These are phyloP conservation scores for Amphiprion percula DNA, from an alignment of 2,113 vertebrate species.

Conservation along the genomic window DNA sequence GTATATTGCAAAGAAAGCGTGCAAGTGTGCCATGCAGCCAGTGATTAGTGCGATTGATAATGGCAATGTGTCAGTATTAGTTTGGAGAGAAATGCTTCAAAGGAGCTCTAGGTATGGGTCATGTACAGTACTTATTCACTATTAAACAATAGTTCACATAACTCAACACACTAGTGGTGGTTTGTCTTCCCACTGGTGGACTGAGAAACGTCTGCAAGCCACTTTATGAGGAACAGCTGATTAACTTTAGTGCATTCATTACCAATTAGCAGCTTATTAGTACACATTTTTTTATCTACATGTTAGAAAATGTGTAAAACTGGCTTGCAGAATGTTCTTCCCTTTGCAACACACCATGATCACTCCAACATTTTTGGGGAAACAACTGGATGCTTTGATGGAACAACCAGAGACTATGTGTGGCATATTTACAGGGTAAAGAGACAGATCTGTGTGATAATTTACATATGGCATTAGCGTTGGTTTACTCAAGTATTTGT, in stretches of 20 bases:
- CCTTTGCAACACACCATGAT: conserved; percentile 27
- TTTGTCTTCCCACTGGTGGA: conserved; percentile 17
- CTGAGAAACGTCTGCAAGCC: conserved; percentile 41
- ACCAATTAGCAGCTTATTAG: neutral
- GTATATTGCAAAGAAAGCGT: conserved; percentile 57
- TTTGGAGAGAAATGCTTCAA: conserved; percentile 33
- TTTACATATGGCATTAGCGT: neutral
- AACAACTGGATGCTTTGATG: conserved; percentile 7
- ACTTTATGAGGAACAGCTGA: conserved; percentile 16
- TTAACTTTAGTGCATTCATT: neutral
- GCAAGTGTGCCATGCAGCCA: conserved; percentile 72
- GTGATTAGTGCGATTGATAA: conserved; percentile 58
- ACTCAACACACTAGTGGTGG: conserved; percentile 30
- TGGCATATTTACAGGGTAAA: conserved; percentile 20
- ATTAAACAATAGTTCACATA: conserved; percentile 75
- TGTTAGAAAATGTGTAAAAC: conserved; percentile 4
- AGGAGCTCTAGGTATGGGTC: conserved; percentile 30
- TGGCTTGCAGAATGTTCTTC: conserved; percentile 44
- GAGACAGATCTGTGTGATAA: conserved; percentile 5
- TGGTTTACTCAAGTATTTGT: conserved; percentile 48
- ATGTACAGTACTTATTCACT: neutral
- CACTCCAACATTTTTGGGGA: neutral
- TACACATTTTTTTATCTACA: neutral
- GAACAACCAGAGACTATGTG: conserved; percentile 9
- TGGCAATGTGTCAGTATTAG: conserved; percentile 53